Base-by-base conservation (phyloP, 2,888 invertebrate species). In the Tetramorium bicarinatum region DNA sequence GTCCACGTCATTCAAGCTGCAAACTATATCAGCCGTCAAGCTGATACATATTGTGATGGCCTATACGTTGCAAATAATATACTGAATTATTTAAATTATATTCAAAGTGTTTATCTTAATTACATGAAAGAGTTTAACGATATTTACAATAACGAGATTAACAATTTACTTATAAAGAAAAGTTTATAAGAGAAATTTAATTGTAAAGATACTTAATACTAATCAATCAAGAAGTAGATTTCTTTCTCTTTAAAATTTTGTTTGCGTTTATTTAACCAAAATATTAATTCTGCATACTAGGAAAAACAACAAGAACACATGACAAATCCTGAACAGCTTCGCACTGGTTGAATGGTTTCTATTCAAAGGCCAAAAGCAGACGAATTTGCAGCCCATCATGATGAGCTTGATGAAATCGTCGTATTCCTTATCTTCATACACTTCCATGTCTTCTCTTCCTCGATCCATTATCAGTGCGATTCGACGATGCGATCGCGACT, bases 291-390 rank as follows among this genome's bases (percentile, higher is more conserved):
- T 62, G n/a, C 86, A 72, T 79, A 90, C 91, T 18, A 90, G 0
- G 18, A 87, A 21, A 41, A 92, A 85, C 85, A 93, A 90, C 2
- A 69, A 52, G n/a, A 87, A 56, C 38, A 83, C 18, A 38, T 93
- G 93, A 15, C 82, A 83, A 41, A 41, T 80, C 29, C 82, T 87
- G 1, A 91, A 62, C 6, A 83, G 21, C 29, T 59, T 38, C 1
- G 25, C 41, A 8, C 1, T 38, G 8, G 6, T 61, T 13, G 47
- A 34, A 21, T 67, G 67, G 15, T 88, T 59, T 18, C 81, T 66
- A 0, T 88, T 74, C 67, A 92, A 47, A 1, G 93, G 93, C 94
- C 94, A 94, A 81, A 91, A 85, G 3, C 89, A 87, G 18, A 88
- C 87, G 2, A 93, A 34, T 29, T 87, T 88, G 8, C 83, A 85